Evolutionary conservation across 2,888 invertebrate species (phyloP).

Genomic region (Pseudeuparius sepicola): DNA sequence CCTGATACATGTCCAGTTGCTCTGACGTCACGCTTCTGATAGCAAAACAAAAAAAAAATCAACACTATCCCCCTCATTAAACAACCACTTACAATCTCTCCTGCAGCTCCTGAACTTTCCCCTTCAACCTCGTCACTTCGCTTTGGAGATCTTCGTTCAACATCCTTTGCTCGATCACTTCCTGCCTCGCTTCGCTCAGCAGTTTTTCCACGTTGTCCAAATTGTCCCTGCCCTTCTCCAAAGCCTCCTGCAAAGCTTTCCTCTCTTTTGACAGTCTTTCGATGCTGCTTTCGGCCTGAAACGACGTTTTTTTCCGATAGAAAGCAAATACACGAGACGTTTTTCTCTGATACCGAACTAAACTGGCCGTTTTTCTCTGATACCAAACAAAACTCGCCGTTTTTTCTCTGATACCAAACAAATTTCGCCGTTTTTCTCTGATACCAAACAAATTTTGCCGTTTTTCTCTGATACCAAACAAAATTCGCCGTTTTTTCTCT

Average conservation of each 20-base stretch:
- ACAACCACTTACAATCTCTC: constrained; percentile 41
- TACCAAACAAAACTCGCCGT: too few relatives aligned
- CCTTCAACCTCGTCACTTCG: constrained; percentile 49
- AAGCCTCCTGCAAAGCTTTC: constrained; percentile 37
- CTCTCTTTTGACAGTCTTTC: constrained; percentile 41
- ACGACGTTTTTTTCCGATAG: too few relatives aligned
- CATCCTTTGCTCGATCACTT: constrained; percentile 52
- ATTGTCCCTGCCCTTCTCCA: constrained; percentile 40
- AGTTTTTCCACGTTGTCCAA: constrained; percentile 48
- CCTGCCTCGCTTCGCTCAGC: constrained; percentile 46
- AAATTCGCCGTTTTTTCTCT: too few relatives aligned
- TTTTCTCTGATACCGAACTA: too few relatives aligned
- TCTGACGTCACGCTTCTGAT: constrained; percentile 29
- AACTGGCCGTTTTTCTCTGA: too few relatives aligned
- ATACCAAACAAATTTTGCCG: too few relatives aligned
- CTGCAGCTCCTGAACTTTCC: constrained; percentile 44
- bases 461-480: too few relatives aligned
- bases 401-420: too few relatives aligned
- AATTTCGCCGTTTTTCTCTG: too few relatives aligned
- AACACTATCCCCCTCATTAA: too few relatives aligned
- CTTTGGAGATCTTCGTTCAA: constrained; percentile 54
- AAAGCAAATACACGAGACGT: too few relatives aligned
- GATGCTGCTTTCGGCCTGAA: constrained; percentile 43
- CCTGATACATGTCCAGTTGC: constrained; percentile 43
- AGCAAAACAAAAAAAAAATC: constrained; percentile 11